Evolutionary conservation across 2,888 invertebrate species (phyloP).

Genomic region (Phytoseiulus persimilis): DNA sequence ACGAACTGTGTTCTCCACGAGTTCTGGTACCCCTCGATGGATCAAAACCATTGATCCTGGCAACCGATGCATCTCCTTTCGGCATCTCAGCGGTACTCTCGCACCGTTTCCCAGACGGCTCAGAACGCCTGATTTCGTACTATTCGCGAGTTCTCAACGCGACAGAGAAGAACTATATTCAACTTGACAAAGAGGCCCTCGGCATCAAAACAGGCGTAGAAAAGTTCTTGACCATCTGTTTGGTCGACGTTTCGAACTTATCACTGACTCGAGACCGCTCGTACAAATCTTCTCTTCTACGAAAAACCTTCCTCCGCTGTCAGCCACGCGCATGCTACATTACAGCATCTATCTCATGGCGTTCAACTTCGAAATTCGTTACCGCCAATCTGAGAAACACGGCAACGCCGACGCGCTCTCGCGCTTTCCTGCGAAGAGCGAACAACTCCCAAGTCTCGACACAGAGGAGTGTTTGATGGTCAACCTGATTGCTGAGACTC

Average conservation of each 20-base stretch:
- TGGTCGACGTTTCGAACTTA: background rate
- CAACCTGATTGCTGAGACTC: too few species aligned
- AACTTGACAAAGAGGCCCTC: background rate
- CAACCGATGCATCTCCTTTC: background rate
- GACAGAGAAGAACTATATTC: background rate
- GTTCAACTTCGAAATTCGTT: background rate
- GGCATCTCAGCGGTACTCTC: conserved; percentile 10
- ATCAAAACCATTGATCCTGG: background rate
- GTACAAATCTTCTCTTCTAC: background rate
- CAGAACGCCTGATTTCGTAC: background rate
- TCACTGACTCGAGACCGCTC: background rate
- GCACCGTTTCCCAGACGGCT: background rate
- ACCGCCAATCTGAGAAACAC: background rate
- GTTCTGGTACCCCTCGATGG: background rate
- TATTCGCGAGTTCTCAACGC: background rate
- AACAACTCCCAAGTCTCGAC: too few species aligned
- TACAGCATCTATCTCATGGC: background rate
- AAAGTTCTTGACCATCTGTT: background rate
- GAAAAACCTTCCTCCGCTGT: background rate
- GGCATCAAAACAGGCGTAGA: background rate
- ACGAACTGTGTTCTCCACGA: background rate
- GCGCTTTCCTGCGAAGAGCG: too few species aligned
- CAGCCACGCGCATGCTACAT: background rate
- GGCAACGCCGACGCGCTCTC: too few species aligned
- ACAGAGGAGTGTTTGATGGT: too few species aligned